Conservation (phyloP, 2,888 invertebrate species). For the Euplagia quadripunctaria region DNA sequence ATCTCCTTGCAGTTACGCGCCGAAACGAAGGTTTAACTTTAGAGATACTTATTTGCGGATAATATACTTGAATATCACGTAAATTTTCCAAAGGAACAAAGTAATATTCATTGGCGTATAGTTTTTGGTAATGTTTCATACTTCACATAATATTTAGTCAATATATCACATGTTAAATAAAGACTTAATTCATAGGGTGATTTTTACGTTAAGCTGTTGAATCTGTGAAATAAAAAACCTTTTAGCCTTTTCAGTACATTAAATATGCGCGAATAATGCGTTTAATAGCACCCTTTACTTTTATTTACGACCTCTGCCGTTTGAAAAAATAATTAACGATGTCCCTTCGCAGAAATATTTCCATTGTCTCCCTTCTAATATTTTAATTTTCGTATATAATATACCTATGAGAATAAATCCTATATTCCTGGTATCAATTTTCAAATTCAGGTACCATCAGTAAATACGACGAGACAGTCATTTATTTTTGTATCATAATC, state of each 20-base stretch:
- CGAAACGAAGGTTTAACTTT: conserved; percentile 25
- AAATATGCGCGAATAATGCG: conserved; percentile 86
- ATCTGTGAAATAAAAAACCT: conserved; percentile 78
- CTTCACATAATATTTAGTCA: conserved; percentile 53
- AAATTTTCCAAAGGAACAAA: conserved; percentile 26
- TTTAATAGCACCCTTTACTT: conserved; percentile 86
- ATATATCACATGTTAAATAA: conserved; percentile 76
- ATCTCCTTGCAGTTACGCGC: conserved; percentile 36
- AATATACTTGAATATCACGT: conserved; percentile 23
- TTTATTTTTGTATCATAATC: conserved; percentile 55
- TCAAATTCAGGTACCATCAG: conserved; percentile 14
- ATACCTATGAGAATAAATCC: conserved; percentile 46
- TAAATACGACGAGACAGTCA: conserved; percentile 22
- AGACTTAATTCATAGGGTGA: conserved; percentile 74
- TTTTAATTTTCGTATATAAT: conserved; percentile 60
- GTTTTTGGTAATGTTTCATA: conserved; percentile 43
- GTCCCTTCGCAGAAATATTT: conserved; percentile 71
- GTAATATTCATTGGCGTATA: conserved; percentile 16
- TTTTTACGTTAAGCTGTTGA: conserved; percentile 81
- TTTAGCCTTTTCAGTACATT: conserved; percentile 85
- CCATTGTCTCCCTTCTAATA: conserved; percentile 76
- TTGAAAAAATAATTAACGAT: conserved; percentile 83
- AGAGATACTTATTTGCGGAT: conserved; percentile 27
- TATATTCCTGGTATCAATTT: conserved; percentile 35
- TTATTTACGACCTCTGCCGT: conserved; percentile 80